phyloP scores from a whole-genome alignment of 1,140 invertebrate genomes.

The Aphaenogaster rudis region DNA sequence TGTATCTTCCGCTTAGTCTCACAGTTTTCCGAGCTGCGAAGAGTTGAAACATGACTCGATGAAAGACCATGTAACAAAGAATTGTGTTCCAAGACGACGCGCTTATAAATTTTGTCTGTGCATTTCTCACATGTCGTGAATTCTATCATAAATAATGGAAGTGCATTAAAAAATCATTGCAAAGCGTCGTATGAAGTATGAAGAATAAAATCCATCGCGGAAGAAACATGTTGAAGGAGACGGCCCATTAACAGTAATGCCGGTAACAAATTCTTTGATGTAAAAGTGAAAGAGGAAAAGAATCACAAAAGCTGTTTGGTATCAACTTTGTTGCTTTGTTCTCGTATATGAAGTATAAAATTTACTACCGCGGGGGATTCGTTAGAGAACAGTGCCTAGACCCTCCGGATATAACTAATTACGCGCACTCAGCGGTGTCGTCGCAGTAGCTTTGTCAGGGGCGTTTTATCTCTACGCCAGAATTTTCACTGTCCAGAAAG shows the following conservation, averaged over 20 bases:
- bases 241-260: constrained; percentile 15
- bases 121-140: neutral
- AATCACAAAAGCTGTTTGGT: constrained; percentile 75
- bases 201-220: constrained; percentile 55
- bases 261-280: constrained; percentile 72
- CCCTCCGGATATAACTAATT: constrained; percentile 78
- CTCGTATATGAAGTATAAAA: constrained; percentile 71
- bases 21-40: neutral
- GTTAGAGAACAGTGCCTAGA: constrained; percentile 61
- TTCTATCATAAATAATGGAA: neutral
- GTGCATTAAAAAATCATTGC: neutral
- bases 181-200: neutral
- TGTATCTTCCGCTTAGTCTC: constrained; percentile 32
- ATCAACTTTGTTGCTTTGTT: constrained; percentile 74
- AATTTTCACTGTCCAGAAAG: constrained; percentile 68
- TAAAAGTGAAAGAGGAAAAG: constrained; percentile 61
- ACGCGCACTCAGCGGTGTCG: constrained; percentile 74
- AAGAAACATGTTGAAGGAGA: constrained; percentile 31
- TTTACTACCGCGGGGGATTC: constrained; percentile 72
- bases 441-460: constrained; percentile 71
- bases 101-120: neutral
- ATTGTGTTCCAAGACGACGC: neutral
- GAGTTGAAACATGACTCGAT: neutral
- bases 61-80: constrained; percentile 4
- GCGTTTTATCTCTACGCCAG: constrained; percentile 67